Percentiles rank a stretch among this genome's conserved stretches.
Conservation (phyloP, 2,888 invertebrate species). For the Drosophila merina region DNA sequence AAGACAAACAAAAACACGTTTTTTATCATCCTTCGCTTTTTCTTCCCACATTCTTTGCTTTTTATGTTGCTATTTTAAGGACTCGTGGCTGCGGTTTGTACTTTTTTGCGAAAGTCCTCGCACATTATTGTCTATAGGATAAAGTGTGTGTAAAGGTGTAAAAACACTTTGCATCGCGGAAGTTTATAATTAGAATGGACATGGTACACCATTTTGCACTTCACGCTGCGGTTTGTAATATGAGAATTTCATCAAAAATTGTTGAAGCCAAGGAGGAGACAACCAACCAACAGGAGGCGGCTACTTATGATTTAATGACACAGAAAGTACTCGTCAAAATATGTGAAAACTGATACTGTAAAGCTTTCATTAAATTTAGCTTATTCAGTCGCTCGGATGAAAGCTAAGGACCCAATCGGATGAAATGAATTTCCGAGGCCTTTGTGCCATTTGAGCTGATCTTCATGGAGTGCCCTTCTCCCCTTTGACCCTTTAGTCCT, state of each 20-base stretch:
- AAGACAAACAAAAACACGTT: too few relatives aligned
- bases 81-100: slow-evolving; percentile 8
- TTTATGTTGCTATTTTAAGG: not conserved
- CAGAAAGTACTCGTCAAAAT: not conserved
- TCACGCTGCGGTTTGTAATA: not conserved
- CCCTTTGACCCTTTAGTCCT: slow-evolving; percentile 23
- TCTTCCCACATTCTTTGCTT: not conserved
- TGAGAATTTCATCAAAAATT: not conserved
- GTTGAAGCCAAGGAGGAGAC: not conserved
- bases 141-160: not conserved
- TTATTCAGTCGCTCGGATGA: slow-evolving; percentile 11
- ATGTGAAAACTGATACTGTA: not conserved
- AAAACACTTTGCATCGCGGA: slow-evolving; percentile 3
- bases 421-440: slow-evolving; percentile 27
- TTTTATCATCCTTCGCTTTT: too few relatives aligned
- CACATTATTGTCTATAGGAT: not conserved
- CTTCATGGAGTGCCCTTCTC: slow-evolving; percentile 4
- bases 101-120: not conserved
- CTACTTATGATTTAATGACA: not conserved
- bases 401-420: slow-evolving; percentile 7
- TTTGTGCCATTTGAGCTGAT: slow-evolving; percentile 41
- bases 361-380: slow-evolving; percentile 23
- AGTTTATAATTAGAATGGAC: slow-evolving; percentile 34
- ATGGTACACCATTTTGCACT: slow-evolving; percentile 20
- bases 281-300: not conserved